Evolutionary conservation across 2,113 vertebrate genomes (phyloP), one percentile per base, ranked within the genome.

Genomic region (Daboia siamensis): DNA sequence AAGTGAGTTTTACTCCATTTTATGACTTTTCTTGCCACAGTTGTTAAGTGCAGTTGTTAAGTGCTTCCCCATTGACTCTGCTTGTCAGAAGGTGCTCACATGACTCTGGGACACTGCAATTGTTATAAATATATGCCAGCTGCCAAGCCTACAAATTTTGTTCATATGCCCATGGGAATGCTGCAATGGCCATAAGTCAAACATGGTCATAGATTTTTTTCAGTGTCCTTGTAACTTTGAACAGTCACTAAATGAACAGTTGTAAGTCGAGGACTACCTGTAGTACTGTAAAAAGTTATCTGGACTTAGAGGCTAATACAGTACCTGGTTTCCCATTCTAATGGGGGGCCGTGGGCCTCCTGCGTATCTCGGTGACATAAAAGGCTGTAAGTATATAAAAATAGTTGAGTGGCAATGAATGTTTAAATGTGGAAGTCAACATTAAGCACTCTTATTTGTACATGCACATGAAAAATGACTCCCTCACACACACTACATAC

Each of bases 281-380:
- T 33, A 26, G 80, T 86, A 57, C 56, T 92, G 86, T 69, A 90
- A 52, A 90, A 90, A 44, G 64, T 56, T 56, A 90, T 29, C 23
- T 86, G 11, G 0, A 0, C 8, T 61, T 59, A 6, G 39, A 80
- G 85, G 91, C 12, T 15, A 92, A 94, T 15, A 29, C 96, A 85
- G 89, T 98, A 99, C 99, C 99, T 99, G 99, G 97, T 98, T 99
- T 96, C 97, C 98, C 99, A 99, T 99, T 97, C 99, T 98, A 97
- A 99, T 99, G 93, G 99, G 99, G 94, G 99, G 99, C 98, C 99
- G 98, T 93, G 99, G 99, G 94, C 99, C 99, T 97, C 99, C 99
- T 90, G 99, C 98, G 23, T 99, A 99, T 95, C 99, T 98, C 90
- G 99, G 99, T 17, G 99, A 99, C 99, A 99, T 99, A 97, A 99